Percentiles rank a stretch among this genome's conserved stretches.
phyloP scores from a whole-genome alignment of 1,140 invertebrate species.

The Solenopsis invicta region DNA sequence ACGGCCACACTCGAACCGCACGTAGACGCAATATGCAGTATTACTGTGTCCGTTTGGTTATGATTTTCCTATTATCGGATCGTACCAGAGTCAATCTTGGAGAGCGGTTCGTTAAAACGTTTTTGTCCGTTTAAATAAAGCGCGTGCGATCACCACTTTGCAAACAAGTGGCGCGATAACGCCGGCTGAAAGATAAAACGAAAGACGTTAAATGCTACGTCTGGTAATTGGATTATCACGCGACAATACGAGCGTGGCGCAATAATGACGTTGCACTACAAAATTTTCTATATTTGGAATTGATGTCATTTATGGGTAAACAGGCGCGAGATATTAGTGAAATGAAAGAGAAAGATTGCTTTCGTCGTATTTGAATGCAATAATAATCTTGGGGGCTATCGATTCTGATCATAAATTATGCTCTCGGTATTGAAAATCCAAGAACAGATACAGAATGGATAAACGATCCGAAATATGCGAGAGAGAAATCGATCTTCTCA shows the following conservation, averaged over 20 bases:
- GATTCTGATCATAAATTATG: neutral
- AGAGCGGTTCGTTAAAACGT: slow-evolving; percentile 54
- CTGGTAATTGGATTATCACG: slow-evolving; percentile 29
- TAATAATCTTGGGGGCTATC: neutral
- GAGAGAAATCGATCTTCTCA: slow-evolving; percentile 24
- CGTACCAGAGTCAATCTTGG: slow-evolving; percentile 52
- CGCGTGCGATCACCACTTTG: slow-evolving; percentile 21
- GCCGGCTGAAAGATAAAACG: neutral
- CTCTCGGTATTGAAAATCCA: neutral
- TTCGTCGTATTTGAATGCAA: neutral
- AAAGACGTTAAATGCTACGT: slow-evolving; percentile 13
- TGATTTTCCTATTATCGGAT: slow-evolving; percentile 71
- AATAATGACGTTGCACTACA: neutral
- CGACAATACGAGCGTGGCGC: neutral
- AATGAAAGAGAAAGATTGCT: neutral
- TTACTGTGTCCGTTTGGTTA: slow-evolving; percentile 57
- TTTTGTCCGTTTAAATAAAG: slow-evolving; percentile 16
- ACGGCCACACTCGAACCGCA: slow-evolving; percentile 68
- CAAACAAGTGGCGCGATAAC: slow-evolving; percentile 25
- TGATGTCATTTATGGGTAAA: neutral
- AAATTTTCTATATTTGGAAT: neutral
- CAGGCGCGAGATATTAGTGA: neutral
- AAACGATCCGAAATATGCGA: slow-evolving; percentile 7
- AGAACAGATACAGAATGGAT: neutral
- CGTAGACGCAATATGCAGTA: slow-evolving; percentile 66